Base-by-base conservation (phyloP, 2,113 vertebrate species). In the Speoplatyrhinus poulsoni region DNA sequence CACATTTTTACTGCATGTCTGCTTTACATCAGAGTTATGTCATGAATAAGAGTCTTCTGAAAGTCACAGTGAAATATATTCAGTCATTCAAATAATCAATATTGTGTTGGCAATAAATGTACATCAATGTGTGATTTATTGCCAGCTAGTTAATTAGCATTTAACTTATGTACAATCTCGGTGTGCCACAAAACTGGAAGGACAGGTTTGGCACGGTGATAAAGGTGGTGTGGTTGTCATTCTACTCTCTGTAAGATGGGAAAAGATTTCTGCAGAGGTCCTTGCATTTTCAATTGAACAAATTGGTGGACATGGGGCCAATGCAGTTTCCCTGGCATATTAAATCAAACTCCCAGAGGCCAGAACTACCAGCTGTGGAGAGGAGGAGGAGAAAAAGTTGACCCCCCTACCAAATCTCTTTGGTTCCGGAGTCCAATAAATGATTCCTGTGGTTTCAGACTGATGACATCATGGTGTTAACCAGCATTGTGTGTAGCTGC, bases 351-450 rank as follows among this genome's bases (percentile, higher is more conserved):
- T 67, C 63, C 15, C 55, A 47, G 60, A 61, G 71, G 46, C 56
- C 13, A 50, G 70, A 64, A 67, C 62, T 50, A 15, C 67, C 80
- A 78, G 80, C 76, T 82, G 75, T 62, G 66, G 72, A 69, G 62
- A 60, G 5, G 17, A 9, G 19, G 56, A 52, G 49, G 67, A 58
- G 54, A 54, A 56, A 50, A 56, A 36, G 15, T 36, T 58, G 54
- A 73, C 53, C 17, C 3, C 15, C 41, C 36, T 3, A 62, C 58
- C 50, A 64, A 46, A 73, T 72, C 64, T 69, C 50, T 46, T 65
- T 46, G 36, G 59, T 48, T 69, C 16, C 67, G 71, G 11, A 75
- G 63, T 79, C 59, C 5, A 13, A 79, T 60, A 57, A 74, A 11
- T 72, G 63, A 61, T 4, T 3, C 26, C 3, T 48, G 47, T 32